Evolutionary conservation across 1,140 invertebrate species (phyloP).

Genomic region (Sminthurinus signatus): DNA sequence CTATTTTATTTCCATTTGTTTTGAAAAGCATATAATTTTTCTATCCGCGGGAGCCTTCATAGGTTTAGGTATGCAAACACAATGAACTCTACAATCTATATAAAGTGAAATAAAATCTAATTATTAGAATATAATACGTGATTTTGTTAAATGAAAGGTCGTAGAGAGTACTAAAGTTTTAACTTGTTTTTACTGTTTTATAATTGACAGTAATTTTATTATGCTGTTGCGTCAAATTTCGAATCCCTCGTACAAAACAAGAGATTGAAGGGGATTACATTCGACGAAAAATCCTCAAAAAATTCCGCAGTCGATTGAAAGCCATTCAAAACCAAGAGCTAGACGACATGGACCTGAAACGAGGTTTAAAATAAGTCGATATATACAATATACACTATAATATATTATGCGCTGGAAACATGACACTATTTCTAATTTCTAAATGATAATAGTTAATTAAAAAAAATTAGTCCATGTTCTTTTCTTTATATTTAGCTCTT

Average conservation of each 20-base stretch:
- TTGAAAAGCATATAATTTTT: slow-evolving; percentile 48
- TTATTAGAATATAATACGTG: no score
- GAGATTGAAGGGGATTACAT: slow-evolving; percentile 87
- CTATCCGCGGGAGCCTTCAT: slow-evolving; percentile 41
- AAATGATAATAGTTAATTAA: no score
- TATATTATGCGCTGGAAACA: no score
- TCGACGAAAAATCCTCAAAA: slow-evolving; percentile 69
- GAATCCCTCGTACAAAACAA: slow-evolving; percentile 83
- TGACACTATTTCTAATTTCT: no score
- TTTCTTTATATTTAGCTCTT: slow-evolving; percentile 48
- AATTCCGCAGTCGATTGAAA: slow-evolving; percentile 69
- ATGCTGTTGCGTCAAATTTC: slow-evolving; percentile 77
- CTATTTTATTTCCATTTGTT: no score
- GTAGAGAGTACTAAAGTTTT: slow-evolving; percentile 9
- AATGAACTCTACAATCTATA: background rate
- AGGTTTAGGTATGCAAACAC: slow-evolving; percentile 42
- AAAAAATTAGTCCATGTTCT: no score
- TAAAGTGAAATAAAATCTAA: slow-evolving; percentile 7
- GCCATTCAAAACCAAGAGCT: slow-evolving; percentile 77
- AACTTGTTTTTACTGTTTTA: no score
- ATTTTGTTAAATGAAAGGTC: no score
- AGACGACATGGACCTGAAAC: slow-evolving; percentile 71
- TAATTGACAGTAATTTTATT: slow-evolving; percentile 63
- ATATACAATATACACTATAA: no score
- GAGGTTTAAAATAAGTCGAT: no score